Percentiles rank a stretch among this genome's conserved stretches.
Evolutionary conservation across 2,797 vertebrate species (phyloP).

Genomic region (Sebastes elongatus): DNA sequence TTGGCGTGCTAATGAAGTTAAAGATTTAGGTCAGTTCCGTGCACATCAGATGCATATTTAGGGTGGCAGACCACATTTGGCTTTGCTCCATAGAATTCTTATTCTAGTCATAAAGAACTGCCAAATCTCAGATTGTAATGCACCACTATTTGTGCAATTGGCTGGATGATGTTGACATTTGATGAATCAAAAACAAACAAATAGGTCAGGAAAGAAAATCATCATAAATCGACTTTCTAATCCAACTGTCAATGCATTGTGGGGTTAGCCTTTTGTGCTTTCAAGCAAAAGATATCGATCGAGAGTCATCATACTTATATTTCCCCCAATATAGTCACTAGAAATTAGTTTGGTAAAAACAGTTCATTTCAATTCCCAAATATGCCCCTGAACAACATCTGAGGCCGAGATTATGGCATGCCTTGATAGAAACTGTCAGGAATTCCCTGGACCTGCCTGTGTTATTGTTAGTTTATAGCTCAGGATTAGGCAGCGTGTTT

Average conservation of each 20-base stretch:
- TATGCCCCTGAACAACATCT: constrained; percentile 2
- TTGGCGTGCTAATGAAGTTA: neutral
- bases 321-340: neutral
- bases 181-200: neutral
- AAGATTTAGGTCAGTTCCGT: neutral
- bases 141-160: neutral
- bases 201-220: neutral
- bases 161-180: neutral
- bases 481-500: constrained; percentile 6
- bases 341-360: constrained; percentile 12
- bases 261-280: neutral
- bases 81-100: neutral
- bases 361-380: constrained; percentile 6
- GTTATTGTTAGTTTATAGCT: constrained; percentile 19
- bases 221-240: neutral
- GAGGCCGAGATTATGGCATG: neutral
- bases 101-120: neutral
- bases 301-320: neutral
- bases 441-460: constrained; percentile 13
- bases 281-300: neutral
- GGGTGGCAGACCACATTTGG: neutral
- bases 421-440: constrained; percentile 17
- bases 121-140: neutral
- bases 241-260: neutral
- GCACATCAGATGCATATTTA: neutral